Evolutionary conservation across 2,888 invertebrate genomes (phyloP), one percentile per base, ranked within the genome.

Genomic region (Nymphalis urticae): DNA sequence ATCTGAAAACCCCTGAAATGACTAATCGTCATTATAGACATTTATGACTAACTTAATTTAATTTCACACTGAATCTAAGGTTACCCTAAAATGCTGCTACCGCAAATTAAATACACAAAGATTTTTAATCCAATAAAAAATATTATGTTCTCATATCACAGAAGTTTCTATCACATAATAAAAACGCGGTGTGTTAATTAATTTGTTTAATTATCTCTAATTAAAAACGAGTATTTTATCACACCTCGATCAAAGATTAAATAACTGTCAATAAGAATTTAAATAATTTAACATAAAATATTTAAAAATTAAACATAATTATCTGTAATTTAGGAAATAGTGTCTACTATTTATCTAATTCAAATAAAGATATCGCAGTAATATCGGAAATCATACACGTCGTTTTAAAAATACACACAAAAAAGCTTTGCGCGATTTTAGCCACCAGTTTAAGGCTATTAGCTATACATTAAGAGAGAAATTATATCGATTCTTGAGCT

Each of bases 401-500:
- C 21, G 21, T 24, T 27, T 48, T n/a, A 27, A 48, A 61, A 50
- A 50, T n/a, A 27, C 53, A 59, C 53, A 62, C 24, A 62, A 69
- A 64, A 69, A 58, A 47, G 48, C 51, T 36, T 48, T 54, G 79
- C 77, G 70, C 72, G 73, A 81, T 84, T 79, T 86, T 83, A 84
- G 79, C 71, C 72, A 73, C 71, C 76, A 79, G 80, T 82, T 77
- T 75, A 72, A 79, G 76, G 83, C 83, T 89, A 88, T 89, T 88
- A 87, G 82, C 80, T 79, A 71, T 82, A 82, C 87, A 87, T 88
- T 89, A 87, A 79, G 80, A 75, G 78, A 77, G 82, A 83, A 83
- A 84, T 84, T 84, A 84, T 84, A 87, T 87, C 83, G 86, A 83
- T 81, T 77, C 79, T 73, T 78, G 79, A 80, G 84, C 82, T 85